Conservation (phyloP, 1,140 invertebrate genomes). For the Stegodyphus mimosarum region DNA sequence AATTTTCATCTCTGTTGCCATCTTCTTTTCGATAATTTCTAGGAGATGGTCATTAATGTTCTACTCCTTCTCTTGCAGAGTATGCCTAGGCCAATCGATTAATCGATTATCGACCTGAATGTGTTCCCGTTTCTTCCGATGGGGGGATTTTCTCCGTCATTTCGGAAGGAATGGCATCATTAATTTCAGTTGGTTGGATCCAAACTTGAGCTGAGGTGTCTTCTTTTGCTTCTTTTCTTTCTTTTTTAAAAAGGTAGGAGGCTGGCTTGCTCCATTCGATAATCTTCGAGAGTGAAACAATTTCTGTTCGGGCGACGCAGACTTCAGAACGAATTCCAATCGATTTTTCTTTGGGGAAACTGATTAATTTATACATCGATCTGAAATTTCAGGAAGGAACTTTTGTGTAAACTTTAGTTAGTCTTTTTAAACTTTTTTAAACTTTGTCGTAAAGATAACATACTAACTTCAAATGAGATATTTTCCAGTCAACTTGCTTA, state of each 20-base stretch:
- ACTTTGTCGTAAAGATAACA: too few relatives aligned
- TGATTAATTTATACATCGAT: too few relatives aligned
- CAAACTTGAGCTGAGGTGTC: neutral
- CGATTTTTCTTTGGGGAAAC: too few relatives aligned
- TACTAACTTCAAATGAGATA: too few relatives aligned
- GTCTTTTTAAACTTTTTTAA: too few relatives aligned
- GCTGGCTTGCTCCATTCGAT: neutral
- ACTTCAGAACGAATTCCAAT: too few relatives aligned
- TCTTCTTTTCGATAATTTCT: conserved; percentile 41
- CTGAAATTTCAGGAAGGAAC: too few relatives aligned
- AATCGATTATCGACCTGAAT: conserved; percentile 50
- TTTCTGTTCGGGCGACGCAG: too few relatives aligned
- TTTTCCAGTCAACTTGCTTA: too few relatives aligned
- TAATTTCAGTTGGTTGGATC: conserved; percentile 42
- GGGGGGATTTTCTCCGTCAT: conserved; percentile 47
- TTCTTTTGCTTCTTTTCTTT: conserved; percentile 5
- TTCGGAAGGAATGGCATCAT: conserved; percentile 50
- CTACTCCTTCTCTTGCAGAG: conserved; percentile 27
- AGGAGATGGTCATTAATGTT: conserved; percentile 49
- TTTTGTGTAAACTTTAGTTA: too few relatives aligned
- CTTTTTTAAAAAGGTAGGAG: conserved; percentile 5
- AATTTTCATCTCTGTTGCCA: neutral
- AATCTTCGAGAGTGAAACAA: too few relatives aligned
- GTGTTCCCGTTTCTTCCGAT: conserved; percentile 40
- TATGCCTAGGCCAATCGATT: conserved; percentile 40